These are phyloP conservation scores for Phrynosoma platyrhinos DNA, from an alignment of 2,113 vertebrate genomes.

Conservation along the genomic window DNA sequence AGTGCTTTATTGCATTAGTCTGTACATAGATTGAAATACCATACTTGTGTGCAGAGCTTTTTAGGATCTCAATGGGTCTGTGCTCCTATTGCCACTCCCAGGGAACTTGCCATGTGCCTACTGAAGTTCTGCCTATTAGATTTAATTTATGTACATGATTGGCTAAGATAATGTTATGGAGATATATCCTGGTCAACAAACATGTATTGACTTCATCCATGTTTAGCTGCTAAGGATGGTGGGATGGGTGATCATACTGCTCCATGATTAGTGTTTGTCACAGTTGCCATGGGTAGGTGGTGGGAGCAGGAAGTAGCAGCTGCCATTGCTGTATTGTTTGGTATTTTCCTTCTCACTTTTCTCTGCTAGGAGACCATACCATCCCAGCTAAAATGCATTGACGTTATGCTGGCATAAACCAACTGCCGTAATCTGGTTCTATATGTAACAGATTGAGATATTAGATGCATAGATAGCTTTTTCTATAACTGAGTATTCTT, in stretches of 20 bases:
- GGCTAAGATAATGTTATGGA: neutral
- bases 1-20: neutral
- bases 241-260: neutral
- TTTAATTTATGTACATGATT: no score
- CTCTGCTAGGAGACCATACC: neutral
- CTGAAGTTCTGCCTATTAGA: neutral
- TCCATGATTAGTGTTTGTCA: neutral
- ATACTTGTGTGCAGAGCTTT: neutral
- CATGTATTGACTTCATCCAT: neutral
- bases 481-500: neutral
- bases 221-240: neutral
- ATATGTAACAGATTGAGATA: neutral
- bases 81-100: neutral
- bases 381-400: neutral
- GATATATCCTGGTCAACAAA: neutral
- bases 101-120: neutral
- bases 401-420: neutral
- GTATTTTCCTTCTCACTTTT: neutral
- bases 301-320: neutral
- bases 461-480: neutral
- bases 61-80: neutral
- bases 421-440: neutral
- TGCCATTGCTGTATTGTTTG: neutral
- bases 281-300: constrained; percentile 9
- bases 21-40: neutral